These are phyloP conservation scores for Paguma larvata DNA, from an alignment of 2,797 vertebrate species.

Conservation along the genomic window DNA sequence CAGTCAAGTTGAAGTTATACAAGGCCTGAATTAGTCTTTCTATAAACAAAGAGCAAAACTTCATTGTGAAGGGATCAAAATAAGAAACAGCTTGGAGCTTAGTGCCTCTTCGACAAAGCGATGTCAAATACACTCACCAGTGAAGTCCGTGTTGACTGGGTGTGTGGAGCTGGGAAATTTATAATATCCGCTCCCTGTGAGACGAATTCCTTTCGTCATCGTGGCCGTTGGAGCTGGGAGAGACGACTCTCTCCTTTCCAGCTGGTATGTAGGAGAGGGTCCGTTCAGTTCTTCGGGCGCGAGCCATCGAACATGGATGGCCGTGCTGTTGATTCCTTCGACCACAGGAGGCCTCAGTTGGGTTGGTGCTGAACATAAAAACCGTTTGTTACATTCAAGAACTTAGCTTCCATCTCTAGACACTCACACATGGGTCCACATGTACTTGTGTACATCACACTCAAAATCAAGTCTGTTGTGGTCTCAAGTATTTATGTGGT, in stretches of 20 bases:
- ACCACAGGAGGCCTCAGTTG: conserved; percentile 89
- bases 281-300: conserved; percentile 93
- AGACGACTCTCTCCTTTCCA: conserved; percentile 94
- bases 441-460: too few species aligned
- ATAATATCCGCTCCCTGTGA: conserved; percentile 93
- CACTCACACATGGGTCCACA: background rate
- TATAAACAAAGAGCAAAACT: background rate
- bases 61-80: conserved; percentile 6
- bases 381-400: conserved; percentile 45
- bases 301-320: conserved; percentile 91
- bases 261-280: conserved; percentile 92
- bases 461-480: background rate
- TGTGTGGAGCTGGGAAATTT: conserved; percentile 91
- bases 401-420: background rate
- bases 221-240: conserved; percentile 88
- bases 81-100: background rate
- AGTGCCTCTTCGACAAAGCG: background rate
- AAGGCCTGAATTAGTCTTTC: background rate
- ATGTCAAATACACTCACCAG: conserved; percentile 89
- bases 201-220: conserved; percentile 92
- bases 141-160: conserved; percentile 93
- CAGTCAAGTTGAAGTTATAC: background rate
- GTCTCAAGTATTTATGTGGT: background rate
- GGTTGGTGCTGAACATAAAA: conserved; percentile 89
- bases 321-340: conserved; percentile 90